phyloP scores from a whole-genome alignment of 1,140 invertebrate species.

The Drosophila nigrodunni region DNA sequence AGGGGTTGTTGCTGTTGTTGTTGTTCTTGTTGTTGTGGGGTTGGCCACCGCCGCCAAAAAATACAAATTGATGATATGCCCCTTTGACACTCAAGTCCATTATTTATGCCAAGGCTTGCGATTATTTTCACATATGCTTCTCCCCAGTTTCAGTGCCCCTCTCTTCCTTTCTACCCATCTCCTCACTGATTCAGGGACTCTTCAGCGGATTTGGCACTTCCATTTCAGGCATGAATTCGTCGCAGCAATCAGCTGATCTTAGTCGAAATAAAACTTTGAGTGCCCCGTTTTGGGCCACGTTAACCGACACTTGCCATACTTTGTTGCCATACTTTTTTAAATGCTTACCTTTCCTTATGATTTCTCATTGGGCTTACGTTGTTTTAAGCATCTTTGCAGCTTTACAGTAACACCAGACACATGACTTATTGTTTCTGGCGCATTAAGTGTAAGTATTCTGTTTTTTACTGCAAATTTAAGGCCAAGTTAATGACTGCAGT shows the following conservation, averaged over 20 bases:
- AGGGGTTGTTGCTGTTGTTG: conserved; percentile 14
- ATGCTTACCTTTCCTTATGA: conserved; percentile 44
- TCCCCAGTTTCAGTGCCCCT: not conserved
- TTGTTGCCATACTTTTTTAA: conserved; percentile 43
- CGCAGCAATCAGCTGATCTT: conserved; percentile 49
- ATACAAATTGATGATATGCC: conserved; percentile 81
- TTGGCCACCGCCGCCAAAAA: conserved; percentile 35
- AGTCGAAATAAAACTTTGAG: conserved; percentile 42
- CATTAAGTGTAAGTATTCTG: conserved; percentile 35
- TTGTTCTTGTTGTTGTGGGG: conserved; percentile 6
- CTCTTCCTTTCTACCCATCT: not conserved
- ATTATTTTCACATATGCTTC: conserved; percentile 74
- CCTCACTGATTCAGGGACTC: not conserved
- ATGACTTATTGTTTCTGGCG: conserved; percentile 69
- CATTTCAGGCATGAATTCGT: conserved; percentile 67
- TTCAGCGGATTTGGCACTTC: conserved; percentile 68
- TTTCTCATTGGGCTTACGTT: conserved; percentile 39
- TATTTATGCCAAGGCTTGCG: conserved; percentile 79
- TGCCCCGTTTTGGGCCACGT: conserved; percentile 37
- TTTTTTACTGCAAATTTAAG: not conserved
- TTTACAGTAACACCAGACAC: conserved; percentile 65
- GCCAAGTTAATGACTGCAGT: conserved; percentile 37
- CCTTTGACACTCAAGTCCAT: conserved; percentile 82
- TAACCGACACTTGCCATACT: conserved; percentile 53
- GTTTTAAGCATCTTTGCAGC: conserved; percentile 70